Evolutionary conservation across 2,888 invertebrate species (phyloP), one percentile per base, ranked within the genome.

Genomic region (Synergus japonicus): DNA sequence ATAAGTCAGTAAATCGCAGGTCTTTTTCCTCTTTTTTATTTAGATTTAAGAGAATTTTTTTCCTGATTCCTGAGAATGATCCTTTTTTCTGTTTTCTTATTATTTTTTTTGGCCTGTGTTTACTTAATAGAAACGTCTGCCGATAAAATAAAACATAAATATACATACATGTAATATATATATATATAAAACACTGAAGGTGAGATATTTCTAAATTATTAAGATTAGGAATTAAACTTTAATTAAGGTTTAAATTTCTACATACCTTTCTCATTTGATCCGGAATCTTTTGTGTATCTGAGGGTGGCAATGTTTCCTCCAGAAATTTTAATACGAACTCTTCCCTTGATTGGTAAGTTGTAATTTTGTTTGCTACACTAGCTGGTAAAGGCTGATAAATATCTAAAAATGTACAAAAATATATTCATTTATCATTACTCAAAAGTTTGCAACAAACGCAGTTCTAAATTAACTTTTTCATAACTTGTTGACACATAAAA

Each of bases 1-100:
- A 79, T 4, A 95, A 92, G 83, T 96, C 95, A n/a, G 88, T 88
- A 87, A 96, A 97, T 82, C 94, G 94, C 82, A 97, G 92, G 44
- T 84, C 83, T 81, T 94, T 93, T 81, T 94, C 94, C 3, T 95
- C 94, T 78, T 96, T 91, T 77, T 93, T 93, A 86, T 95, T 94
- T 37, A 97, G 93, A 29, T 95, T 95, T 4, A 96, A 89, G 1
- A 92, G 85, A 79, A 94, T 93, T 82, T 95, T 94, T 87, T 96
- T 94, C 82, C 93, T 93, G 43, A 95, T 92, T 0, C 94, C 94
- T 29, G 96, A 90, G 49, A 93, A 93, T 41, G 92, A 92, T 0
- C 92, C 92, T 88, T 93, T 94, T 81, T 93, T 93, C 0, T 90
- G 90, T 29, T 85, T 85, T 76, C 91, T 93, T 76, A 92, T 93